These are phyloP conservation scores for Micrasema minimum DNA, from an alignment of 1,140 invertebrate species.

Conservation along the genomic window DNA sequence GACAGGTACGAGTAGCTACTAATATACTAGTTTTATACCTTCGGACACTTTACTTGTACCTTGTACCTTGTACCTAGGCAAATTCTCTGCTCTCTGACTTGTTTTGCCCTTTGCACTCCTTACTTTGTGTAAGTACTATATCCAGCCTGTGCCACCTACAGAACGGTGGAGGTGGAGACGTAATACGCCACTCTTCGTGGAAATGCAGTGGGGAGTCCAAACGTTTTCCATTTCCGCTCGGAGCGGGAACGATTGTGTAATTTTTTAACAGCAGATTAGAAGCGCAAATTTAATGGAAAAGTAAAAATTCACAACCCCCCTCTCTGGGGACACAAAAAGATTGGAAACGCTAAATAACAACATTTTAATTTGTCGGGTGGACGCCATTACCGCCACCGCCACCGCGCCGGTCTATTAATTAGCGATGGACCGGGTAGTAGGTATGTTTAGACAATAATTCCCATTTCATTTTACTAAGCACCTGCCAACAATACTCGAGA, in stretches of 20 bases:
- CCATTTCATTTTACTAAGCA: too few species aligned
- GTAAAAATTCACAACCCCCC: conserved; percentile 48
- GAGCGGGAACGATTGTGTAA: conserved; percentile 45
- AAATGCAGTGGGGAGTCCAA: conserved; percentile 47
- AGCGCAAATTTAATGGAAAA: conserved; percentile 51
- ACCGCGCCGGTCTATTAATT: conserved; percentile 46
- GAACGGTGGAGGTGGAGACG: too few species aligned
- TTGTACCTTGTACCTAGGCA: too few species aligned
- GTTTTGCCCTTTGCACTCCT: not conserved
- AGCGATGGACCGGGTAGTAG: too few species aligned
- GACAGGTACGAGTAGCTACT: too few species aligned
- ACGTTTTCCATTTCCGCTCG: conserved; percentile 50
- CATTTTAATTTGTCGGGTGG: conserved; percentile 45
- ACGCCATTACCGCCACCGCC: conserved; percentile 17
- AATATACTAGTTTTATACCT: too few species aligned
- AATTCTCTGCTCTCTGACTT: not conserved
- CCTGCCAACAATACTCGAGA: too few species aligned
- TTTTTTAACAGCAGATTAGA: conserved; percentile 49
- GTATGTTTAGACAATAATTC: too few species aligned
- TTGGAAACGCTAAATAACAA: conserved; percentile 47
- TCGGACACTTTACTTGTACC: too few species aligned
- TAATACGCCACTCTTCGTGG: too few species aligned
- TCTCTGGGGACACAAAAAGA: conserved; percentile 38
- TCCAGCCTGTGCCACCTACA: conserved; percentile 2
- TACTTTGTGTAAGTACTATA: too few species aligned